Evolutionary conservation across 2,113 vertebrate genomes (phyloP), one percentile per base, ranked within the genome.

Genomic region (Cynoglossus semilaevis): DNA sequence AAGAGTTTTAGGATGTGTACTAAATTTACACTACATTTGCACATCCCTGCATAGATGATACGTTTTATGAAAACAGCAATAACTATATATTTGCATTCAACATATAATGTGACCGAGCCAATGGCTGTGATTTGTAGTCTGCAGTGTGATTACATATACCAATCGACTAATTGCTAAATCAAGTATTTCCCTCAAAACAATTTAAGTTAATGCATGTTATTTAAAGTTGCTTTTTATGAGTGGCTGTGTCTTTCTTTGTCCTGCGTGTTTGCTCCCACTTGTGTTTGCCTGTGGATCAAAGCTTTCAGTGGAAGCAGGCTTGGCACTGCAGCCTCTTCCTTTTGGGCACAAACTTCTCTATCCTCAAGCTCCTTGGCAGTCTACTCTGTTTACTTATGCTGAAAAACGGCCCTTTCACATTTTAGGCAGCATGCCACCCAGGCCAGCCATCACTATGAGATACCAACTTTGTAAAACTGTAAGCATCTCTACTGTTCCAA

Each of bases 381-480:
- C 41, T 60, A 22, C 9, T 56, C 35, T 76, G 68, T 85, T 80
- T 78, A 72, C 73, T 67, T 54, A 35, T 49, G 15, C 19, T 19
- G 22, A 58, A 42, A 72, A 79, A 69, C 70, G 63, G 18, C 15
- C 40, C 2, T 56, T 37, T 69, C 15, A 66, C 54, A 46, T 46
- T 48, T 62, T 46, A 62, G 54, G 64, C 77, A 68, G 43, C 0
- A 1, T 58, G 72, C 63, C 79, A 66, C 63, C 60, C 38, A 22
- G 42, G 40, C 15, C 12, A 17, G 29, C 50, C 14, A 51, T 50
- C 29, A 62, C 59, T 55, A 15, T 58, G 16, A 38, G 10, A 5
- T 44, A 8, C 58, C 3, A 41, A 5, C 56, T 51, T 51, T 29
- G 29, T 51, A 51, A 36, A 45, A 59, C 53, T 53, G 72, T 58